These are phyloP conservation scores for Salvelinus namaycush DNA, from an alignment of 2,113 vertebrate genomes.

Conservation along the genomic window DNA sequence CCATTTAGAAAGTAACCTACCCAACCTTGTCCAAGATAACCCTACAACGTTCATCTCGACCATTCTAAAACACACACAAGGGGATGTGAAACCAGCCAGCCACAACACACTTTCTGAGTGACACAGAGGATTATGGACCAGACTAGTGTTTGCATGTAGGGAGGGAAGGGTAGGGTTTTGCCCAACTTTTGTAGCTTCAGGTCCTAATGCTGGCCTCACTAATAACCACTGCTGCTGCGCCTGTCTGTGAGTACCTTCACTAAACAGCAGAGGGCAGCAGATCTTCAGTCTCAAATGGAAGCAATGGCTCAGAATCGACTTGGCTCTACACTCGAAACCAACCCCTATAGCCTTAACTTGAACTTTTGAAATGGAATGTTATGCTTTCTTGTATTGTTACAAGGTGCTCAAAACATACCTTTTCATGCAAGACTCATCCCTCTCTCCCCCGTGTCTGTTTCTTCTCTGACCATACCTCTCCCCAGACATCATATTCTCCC, in stretches of 20 bases:
- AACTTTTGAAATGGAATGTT: not conserved
- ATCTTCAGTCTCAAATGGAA: constrained; percentile 5
- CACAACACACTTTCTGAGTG: constrained; percentile 36
- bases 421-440: too few relatives aligned
- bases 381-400: not conserved
- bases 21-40: too few relatives aligned
- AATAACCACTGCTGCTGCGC: not conserved
- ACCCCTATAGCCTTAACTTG: not conserved
- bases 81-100: constrained; percentile 49
- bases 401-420: not conserved
- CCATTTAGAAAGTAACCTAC: too few relatives aligned
- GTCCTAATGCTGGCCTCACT: not conserved
- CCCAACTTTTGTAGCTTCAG: not conserved
- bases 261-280: constrained; percentile 57
- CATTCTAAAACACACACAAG: constrained; percentile 9
- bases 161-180: not conserved
- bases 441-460: not conserved
- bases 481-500: not conserved
- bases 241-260: not conserved
- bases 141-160: not conserved
- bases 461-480: not conserved
- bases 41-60: not conserved
- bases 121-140: not conserved
- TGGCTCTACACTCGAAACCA: not conserved
- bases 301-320: not conserved